Evolutionary conservation across 2,113 vertebrate species (phyloP).

Genomic region (Crotalus horridus): DNA sequence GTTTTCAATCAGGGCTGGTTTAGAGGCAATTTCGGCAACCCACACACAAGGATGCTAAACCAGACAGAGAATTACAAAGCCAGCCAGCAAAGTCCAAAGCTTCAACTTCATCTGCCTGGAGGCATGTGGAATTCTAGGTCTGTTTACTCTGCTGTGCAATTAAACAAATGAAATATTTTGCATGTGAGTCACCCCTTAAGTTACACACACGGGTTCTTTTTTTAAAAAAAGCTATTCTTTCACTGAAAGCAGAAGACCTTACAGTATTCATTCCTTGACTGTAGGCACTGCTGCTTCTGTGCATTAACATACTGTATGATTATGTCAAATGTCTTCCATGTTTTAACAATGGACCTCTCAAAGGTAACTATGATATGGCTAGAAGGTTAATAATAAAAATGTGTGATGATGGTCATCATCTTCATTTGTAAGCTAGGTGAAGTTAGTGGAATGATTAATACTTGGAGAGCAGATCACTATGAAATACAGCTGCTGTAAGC

Average conservation of each 20-base stretch:
- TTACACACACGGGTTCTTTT: not conserved
- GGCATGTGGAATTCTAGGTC: constrained; percentile 11
- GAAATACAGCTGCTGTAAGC: not conserved
- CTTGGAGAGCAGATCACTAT: not conserved
- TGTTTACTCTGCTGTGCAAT: constrained; percentile 27
- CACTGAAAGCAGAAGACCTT: not conserved
- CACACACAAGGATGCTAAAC: not conserved
- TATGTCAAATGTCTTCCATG: not conserved
- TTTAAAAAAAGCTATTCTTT: not conserved
- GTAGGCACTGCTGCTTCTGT: not conserved
- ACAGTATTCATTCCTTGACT: not conserved
- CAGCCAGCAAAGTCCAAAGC: constrained; percentile 1
- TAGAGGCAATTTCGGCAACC: not conserved
- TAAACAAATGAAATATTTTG: constrained; percentile 37
- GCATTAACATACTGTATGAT: not conserved
- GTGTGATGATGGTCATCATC: not conserved
- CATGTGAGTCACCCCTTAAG: constrained; percentile 17
- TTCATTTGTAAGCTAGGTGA: not conserved
- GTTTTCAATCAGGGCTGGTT: not conserved
- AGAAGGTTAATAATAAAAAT: not conserved
- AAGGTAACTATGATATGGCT: not conserved
- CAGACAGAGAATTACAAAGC: constrained; percentile 1
- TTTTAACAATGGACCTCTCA: constrained; percentile 7
- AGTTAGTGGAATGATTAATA: not conserved
- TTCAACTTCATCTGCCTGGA: constrained; percentile 29